These are phyloP conservation scores for Chrysopilus asiliformis DNA, from an alignment of 2,888 invertebrate genomes.

Conservation along the genomic window DNA sequence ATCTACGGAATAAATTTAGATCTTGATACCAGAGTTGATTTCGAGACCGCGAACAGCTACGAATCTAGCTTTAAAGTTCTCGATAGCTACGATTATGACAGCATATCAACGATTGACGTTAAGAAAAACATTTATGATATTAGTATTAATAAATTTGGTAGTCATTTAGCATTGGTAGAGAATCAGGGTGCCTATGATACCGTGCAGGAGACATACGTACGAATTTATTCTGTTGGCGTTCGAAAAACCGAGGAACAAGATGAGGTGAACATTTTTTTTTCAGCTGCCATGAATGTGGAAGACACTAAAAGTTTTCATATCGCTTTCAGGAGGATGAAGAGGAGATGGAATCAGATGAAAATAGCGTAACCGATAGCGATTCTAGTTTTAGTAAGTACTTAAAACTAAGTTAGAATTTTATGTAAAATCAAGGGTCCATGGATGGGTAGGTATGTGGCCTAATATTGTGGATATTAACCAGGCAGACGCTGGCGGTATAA, in stretches of 20 bases:
- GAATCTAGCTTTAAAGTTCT: constrained; percentile 91
- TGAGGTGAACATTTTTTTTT: constrained; percentile 45
- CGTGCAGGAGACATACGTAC: constrained; percentile 78
- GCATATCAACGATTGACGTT: constrained; percentile 89
- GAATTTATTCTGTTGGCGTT: constrained; percentile 85
- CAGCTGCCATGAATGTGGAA: neutral
- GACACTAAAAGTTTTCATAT: constrained; percentile 22
- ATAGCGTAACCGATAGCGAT: constrained; percentile 33
- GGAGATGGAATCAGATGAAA: constrained; percentile 48
- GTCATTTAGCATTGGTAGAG: constrained; percentile 83
- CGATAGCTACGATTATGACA: constrained; percentile 87
- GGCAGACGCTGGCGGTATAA: too few species aligned
- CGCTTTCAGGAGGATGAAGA: constrained; percentile 47
- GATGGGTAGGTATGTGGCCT: too few species aligned
- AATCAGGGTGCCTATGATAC: constrained; percentile 72
- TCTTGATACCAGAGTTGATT: constrained; percentile 52
- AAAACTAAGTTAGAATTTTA: too few species aligned
- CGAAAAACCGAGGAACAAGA: constrained; percentile 80
- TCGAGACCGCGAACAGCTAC: constrained; percentile 59
- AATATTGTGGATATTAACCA: too few species aligned
- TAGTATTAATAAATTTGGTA: constrained; percentile 69
- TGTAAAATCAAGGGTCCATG: too few species aligned
- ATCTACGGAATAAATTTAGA: constrained; percentile 79
- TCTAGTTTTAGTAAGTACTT: constrained; percentile 25
- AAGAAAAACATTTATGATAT: constrained; percentile 80